Evolutionary conservation across 2,113 vertebrate species (phyloP).

Genomic region (Nerophis lumbriciformis): DNA sequence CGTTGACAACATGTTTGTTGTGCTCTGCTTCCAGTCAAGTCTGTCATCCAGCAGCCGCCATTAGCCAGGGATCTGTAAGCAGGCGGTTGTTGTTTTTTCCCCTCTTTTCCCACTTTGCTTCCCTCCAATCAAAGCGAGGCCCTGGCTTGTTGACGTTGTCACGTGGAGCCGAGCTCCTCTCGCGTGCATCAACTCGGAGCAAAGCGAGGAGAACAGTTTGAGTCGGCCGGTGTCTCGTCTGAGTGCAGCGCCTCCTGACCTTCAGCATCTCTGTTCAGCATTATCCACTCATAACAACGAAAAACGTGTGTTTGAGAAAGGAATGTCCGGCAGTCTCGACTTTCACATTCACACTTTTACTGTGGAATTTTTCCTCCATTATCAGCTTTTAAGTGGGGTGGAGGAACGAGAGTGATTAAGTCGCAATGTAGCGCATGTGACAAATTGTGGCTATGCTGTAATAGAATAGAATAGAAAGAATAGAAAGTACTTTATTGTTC

Average conservation of each 20-base stretch:
- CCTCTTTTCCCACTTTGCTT: conserved; percentile 7
- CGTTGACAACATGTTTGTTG: conserved; percentile 35
- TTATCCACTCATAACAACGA: conserved; percentile 27
- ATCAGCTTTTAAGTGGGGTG: neutral
- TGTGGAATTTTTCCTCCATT: conserved; percentile 9
- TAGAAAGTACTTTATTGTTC: neutral
- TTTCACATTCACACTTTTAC: conserved; percentile 1
- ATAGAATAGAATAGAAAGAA: no score
- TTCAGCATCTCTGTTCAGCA: conserved; percentile 28
- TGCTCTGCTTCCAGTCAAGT: conserved; percentile 32
- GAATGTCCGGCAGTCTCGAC: conserved; percentile 2
- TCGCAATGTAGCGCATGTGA: neutral
- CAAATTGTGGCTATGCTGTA: neutral
- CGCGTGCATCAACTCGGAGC: conserved; percentile 32
- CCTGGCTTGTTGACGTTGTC: conserved; percentile 35
- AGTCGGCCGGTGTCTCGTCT: conserved; percentile 6
- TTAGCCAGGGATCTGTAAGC: conserved; percentile 12
- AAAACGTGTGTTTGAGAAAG: conserved; percentile 17
- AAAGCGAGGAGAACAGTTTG: conserved; percentile 8
- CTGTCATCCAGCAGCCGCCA: conserved; percentile 7
- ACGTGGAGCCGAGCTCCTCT: conserved; percentile 39
- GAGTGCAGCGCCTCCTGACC: conserved; percentile 19
- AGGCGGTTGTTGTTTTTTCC: conserved; percentile 2
- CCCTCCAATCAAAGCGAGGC: conserved; percentile 22
- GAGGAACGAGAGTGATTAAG: neutral